Evolutionary conservation across 2,888 invertebrate species (phyloP).

Genomic region (Microdon myrmicae): DNA sequence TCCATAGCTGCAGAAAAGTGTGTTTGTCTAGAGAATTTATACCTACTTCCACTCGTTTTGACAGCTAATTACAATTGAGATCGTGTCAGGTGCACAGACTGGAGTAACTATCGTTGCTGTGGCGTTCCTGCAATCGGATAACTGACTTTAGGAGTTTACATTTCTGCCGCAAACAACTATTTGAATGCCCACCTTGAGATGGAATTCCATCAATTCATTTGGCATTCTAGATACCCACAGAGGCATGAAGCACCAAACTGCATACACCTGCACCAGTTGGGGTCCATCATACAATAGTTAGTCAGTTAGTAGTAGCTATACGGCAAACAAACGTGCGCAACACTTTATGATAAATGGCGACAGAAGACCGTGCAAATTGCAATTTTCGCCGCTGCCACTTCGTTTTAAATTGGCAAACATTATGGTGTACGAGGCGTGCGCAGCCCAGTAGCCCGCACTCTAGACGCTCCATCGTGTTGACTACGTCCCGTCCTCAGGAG

Average conservation of each 20-base stretch:
- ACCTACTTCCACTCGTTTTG: slow-evolving; percentile 46
- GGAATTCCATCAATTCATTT: slow-evolving; percentile 51
- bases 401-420: slow-evolving; percentile 42
- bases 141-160: slow-evolving; percentile 10
- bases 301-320: too few relatives aligned
- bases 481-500: too few relatives aligned
- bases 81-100: slow-evolving; percentile 50
- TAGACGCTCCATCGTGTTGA: slow-evolving; percentile 18
- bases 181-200: slow-evolving; percentile 51
- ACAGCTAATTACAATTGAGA: slow-evolving; percentile 52
- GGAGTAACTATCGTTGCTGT: slow-evolving; percentile 13
- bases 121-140: slow-evolving; percentile 24
- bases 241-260: slow-evolving; percentile 6
- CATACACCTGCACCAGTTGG: slow-evolving; percentile 7
- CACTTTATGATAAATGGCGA: slow-evolving; percentile 48
- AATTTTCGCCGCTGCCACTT: slow-evolving; percentile 38
- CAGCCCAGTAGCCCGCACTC: slow-evolving; percentile 7
- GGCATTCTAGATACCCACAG: slow-evolving; percentile 23
- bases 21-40: slow-evolving; percentile 41
- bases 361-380: slow-evolving; percentile 36
- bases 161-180: slow-evolving; percentile 23
- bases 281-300: slow-evolving; percentile 3
- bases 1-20: slow-evolving; percentile 11
- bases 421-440: slow-evolving; percentile 30
- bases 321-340: slow-evolving; percentile 11